phyloP scores from a whole-genome alignment of 2,888 invertebrate genomes.

The Colostygia pectinataria region DNA sequence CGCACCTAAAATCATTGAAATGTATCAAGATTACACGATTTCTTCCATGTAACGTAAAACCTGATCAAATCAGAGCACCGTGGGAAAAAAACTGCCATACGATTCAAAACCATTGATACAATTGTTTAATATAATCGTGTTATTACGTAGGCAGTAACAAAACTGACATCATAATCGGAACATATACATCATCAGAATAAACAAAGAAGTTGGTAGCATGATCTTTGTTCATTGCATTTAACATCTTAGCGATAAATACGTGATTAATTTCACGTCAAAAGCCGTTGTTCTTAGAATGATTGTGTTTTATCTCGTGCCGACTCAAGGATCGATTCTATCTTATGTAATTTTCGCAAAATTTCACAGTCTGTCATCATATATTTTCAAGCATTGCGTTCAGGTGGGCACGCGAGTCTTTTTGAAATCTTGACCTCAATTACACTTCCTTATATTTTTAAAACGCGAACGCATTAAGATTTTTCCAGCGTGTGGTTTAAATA shows the following conservation, averaged over 20 bases:
- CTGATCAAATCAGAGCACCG: constrained; percentile 14
- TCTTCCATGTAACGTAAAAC: constrained; percentile 7
- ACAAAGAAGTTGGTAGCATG: constrained; percentile 30
- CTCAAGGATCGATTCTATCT: constrained; percentile 10
- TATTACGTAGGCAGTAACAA: constrained; percentile 10
- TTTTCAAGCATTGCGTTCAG: constrained; percentile 23
- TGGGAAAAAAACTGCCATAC: constrained; percentile 16
- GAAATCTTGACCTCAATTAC: constrained; percentile 23
- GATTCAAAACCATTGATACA: constrained; percentile 5
- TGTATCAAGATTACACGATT: constrained; percentile 2
- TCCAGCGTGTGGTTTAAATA: background rate
- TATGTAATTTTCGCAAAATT: constrained; percentile 29
- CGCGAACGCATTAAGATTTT: constrained; percentile 10
- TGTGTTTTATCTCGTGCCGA: constrained; percentile 25
- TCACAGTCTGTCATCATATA: constrained; percentile 27
- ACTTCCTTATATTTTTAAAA: constrained; percentile 23
- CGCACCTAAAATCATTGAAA: background rate
- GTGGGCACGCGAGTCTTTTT: constrained; percentile 15
- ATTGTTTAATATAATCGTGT: constrained; percentile 17
- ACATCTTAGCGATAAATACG: constrained; percentile 29
- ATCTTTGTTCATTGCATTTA: constrained; percentile 33
- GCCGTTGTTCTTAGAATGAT: constrained; percentile 24
- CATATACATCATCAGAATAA: constrained; percentile 30
- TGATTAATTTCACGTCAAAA: constrained; percentile 31
- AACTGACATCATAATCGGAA: constrained; percentile 20